Conservation (phyloP, 2,113 vertebrate genomes). For the Ictalurus furcatus region DNA sequence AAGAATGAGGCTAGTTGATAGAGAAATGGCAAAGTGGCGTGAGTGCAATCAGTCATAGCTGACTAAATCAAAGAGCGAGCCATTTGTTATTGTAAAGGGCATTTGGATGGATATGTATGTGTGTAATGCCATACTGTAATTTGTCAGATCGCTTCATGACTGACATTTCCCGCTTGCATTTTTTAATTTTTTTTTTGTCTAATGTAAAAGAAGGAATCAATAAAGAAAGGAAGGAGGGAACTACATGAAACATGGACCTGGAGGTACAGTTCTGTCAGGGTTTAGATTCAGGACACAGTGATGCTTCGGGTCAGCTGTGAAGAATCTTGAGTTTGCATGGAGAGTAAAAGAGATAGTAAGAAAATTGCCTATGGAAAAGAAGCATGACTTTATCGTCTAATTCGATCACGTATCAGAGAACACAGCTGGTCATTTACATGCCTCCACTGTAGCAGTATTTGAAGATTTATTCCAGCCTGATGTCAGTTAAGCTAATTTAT, state of each 20-base stretch:
- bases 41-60: slow-evolving; percentile 11
- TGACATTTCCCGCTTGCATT: neutral
- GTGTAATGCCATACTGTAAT: slow-evolving; percentile 2
- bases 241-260: neutral
- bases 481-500: neutral
- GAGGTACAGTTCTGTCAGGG: neutral
- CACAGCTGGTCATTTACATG: neutral
- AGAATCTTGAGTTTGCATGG: neutral
- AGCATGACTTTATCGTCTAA: neutral
- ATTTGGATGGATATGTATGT: neutral
- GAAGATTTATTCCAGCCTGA: neutral
- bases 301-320: neutral
- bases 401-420: neutral
- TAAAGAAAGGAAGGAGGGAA: neutral
- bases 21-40: neutral
- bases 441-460: neutral
- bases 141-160: neutral
- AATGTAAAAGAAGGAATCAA: neutral
- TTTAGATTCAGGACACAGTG: neutral
- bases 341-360: neutral
- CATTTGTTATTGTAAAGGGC: slow-evolving; percentile 24
- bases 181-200: neutral
- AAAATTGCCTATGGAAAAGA: neutral
- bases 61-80: neutral
- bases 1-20: neutral